Conservation (phyloP, 2,888 invertebrate genomes). For the Xestia rhomboidea region DNA sequence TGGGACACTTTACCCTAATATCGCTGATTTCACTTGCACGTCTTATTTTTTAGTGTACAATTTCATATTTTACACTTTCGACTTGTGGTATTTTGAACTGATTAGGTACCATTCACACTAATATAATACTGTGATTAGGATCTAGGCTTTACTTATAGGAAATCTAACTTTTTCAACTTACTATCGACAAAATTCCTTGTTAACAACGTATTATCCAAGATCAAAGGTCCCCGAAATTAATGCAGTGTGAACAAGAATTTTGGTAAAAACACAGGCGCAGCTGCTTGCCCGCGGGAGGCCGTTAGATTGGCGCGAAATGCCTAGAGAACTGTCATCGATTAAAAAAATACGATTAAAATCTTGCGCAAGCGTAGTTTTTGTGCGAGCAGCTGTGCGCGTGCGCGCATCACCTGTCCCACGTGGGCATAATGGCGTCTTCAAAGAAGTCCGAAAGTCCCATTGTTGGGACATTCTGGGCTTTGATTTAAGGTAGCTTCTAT, state of each 20-base stretch:
- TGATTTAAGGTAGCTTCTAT: slow-evolving; percentile 83
- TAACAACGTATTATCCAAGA: background rate
- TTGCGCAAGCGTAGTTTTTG: slow-evolving; percentile 87
- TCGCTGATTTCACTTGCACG: background rate
- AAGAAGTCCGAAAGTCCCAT: slow-evolving; percentile 80
- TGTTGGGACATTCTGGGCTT: slow-evolving; percentile 79
- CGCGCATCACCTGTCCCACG: slow-evolving; percentile 88
- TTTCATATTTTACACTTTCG: background rate
- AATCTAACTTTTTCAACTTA: background rate
- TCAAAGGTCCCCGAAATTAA: slow-evolving; percentile 65
- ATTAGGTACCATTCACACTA: background rate
- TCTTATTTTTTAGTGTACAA: background rate
- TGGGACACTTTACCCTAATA: background rate
- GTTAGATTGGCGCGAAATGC: slow-evolving; percentile 84
- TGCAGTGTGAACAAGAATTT: slow-evolving; percentile 70
- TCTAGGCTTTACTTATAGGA: background rate
- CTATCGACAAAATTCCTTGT: background rate
- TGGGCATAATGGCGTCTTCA: slow-evolving; percentile 85
- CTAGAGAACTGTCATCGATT: slow-evolving; percentile 86
- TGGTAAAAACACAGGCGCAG: slow-evolving; percentile 73
- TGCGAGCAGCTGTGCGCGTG: slow-evolving; percentile 88
- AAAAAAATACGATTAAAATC: slow-evolving; percentile 87
- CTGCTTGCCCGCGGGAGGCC: slow-evolving; percentile 79
- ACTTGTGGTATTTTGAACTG: background rate
- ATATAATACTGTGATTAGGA: background rate